A percentile compares a stretch with the other conserved stretches of the same genome.
Conservation (phyloP, 2,888 invertebrate genomes). For the Siphonodentalium dalli region DNA sequence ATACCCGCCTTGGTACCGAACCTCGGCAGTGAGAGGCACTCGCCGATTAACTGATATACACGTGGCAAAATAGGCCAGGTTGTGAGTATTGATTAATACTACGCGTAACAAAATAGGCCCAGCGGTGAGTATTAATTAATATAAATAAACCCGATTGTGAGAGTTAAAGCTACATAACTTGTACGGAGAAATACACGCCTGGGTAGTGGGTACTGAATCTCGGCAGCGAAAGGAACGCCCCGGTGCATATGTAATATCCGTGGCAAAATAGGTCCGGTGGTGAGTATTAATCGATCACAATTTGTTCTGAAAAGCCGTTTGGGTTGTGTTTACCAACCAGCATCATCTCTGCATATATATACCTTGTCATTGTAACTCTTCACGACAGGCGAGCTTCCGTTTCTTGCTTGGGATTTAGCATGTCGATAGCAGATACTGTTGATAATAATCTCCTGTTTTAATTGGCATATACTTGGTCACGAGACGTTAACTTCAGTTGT, state of each 20-base stretch:
- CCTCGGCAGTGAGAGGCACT: conserved; percentile 64
- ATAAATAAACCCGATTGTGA: too few relatives aligned
- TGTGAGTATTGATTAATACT: conserved; percentile 40
- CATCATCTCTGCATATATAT: too few relatives aligned
- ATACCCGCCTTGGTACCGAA: conserved; percentile 69
- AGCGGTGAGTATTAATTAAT: background rate
- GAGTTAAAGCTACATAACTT: conserved; percentile 67
- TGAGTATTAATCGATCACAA: conserved; percentile 27
- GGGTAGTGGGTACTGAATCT: conserved; percentile 70
- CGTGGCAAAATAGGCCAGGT: conserved; percentile 68
- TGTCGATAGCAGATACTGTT: too few relatives aligned
- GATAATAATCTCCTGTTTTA: too few relatives aligned
- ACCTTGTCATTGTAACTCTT: too few relatives aligned
- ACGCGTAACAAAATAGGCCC: background rate
- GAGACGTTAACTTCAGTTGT: too few relatives aligned
- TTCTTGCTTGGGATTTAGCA: too few relatives aligned
- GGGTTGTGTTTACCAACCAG: too few relatives aligned
- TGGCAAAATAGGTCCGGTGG: conserved; percentile 68
- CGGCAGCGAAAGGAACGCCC: conserved; percentile 63
- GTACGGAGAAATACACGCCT: conserved; percentile 68
- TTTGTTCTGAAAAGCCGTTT: too few relatives aligned
- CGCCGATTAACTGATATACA: conserved; percentile 67
- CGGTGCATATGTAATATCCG: conserved; percentile 67
- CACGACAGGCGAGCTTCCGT: too few relatives aligned
- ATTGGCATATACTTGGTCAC: too few relatives aligned